Conservation (phyloP, 2,888 invertebrate species). For the Hybos culiciformis region DNA sequence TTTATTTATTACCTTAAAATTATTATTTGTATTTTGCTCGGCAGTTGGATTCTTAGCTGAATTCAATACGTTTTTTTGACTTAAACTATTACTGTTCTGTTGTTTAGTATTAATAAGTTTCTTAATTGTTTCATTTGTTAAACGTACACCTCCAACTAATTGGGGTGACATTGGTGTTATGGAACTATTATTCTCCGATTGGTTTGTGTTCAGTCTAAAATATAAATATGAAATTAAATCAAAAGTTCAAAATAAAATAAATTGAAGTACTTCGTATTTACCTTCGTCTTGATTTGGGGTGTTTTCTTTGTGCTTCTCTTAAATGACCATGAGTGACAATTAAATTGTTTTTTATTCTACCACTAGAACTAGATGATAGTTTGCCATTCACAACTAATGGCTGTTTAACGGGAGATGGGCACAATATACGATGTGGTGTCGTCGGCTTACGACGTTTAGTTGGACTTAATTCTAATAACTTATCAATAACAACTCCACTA, state of each 20-base stretch:
- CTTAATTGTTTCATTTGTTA: conserved; percentile 10
- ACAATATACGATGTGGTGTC: conserved; percentile 47
- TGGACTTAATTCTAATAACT: conserved; percentile 14
- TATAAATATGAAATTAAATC: neutral
- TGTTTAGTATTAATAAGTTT: conserved; percentile 1
- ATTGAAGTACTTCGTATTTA: conserved; percentile 9
- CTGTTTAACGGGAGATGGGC: conserved; percentile 31
- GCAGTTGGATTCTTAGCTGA: conserved; percentile 23
- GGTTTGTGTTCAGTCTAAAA: conserved; percentile 13
- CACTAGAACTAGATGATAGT: neutral
- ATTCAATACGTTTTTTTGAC: conserved; percentile 17
- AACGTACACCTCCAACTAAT: conserved; percentile 11
- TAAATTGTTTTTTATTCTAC: conserved; percentile 13
- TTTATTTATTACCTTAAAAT: conserved; percentile 14
- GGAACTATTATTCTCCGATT: conserved; percentile 15
- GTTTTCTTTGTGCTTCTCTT: conserved; percentile 16
- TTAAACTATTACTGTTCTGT: neutral
- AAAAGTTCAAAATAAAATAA: neutral
- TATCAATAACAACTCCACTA: conserved; percentile 32
- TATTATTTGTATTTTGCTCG: conserved; percentile 24
- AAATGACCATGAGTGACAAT: conserved; percentile 11
- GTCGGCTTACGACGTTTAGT: conserved; percentile 30
- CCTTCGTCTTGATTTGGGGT: conserved; percentile 20
- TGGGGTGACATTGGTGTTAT: conserved; percentile 7
- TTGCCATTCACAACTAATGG: conserved; percentile 12